Conservation (phyloP, 37 sponge, comb jelly and placozoan species). For the Amphimedon queenslandica region DNA sequence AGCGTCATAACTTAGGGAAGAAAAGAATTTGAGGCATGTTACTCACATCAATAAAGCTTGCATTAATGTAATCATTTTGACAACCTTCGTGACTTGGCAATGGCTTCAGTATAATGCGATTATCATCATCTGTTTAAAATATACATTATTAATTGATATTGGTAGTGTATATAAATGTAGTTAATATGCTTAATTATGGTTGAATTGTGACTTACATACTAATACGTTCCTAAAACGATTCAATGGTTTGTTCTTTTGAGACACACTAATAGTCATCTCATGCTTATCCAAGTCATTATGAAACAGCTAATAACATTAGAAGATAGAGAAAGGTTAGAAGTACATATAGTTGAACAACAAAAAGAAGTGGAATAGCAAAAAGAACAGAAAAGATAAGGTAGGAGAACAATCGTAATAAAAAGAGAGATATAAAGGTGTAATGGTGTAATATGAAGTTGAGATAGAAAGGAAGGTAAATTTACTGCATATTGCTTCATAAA, state of each 20-base stretch:
- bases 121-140: constrained; percentile 31
- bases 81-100: constrained; percentile 4
- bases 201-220: constrained; percentile 19
- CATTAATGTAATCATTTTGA: constrained; percentile 1
- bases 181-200: neutral
- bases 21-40: too few species aligned
- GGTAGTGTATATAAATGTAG: neutral
- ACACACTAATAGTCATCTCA: too few species aligned
- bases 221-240: constrained; percentile 46
- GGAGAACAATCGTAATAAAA: too few species aligned
- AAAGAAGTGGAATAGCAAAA: too few species aligned
- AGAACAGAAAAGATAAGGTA: too few species aligned
- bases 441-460: too few species aligned
- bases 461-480: neutral
- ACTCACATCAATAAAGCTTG: neutral
- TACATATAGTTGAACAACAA: too few species aligned
- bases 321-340: too few species aligned
- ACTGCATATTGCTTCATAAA: constrained; percentile 29
- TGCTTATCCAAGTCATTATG: too few species aligned
- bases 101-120: constrained; percentile 25
- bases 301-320: too few species aligned
- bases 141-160: neutral
- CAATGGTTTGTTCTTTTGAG: constrained; percentile 9
- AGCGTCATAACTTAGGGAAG: too few species aligned
- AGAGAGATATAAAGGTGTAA: too few species aligned